phyloP scores from a whole-genome alignment of 2,797 vertebrate species.

The Rhinophrynus dorsalis region DNA sequence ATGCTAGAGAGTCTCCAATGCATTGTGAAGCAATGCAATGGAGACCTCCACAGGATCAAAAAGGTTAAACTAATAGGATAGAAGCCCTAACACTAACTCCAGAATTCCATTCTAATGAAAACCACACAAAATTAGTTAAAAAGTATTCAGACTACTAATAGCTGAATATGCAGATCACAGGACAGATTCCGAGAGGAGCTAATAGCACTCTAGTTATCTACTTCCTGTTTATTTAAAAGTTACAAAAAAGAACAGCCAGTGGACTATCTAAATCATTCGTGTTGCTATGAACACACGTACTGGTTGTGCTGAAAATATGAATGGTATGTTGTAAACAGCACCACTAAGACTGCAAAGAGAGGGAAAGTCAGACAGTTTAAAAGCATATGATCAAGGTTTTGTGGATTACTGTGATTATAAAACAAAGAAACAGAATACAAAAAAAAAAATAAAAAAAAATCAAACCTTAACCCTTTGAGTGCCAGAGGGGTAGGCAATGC shows the following conservation, averaged over 20 bases:
- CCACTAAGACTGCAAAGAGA: conserved; percentile 57
- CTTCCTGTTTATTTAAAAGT: conserved; percentile 67
- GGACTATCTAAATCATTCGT: conserved; percentile 54
- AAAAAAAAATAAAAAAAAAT: no score
- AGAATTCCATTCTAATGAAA: not conserved
- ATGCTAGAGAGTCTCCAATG: no score
- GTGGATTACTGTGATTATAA: no score
- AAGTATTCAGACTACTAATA: conserved; percentile 43
- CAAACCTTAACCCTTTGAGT: no score
- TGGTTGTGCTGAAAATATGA: conserved; percentile 54
- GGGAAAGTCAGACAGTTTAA: not conserved
- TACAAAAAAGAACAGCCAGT: conserved; percentile 57
- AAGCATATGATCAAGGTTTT: no score
- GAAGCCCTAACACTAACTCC: no score
- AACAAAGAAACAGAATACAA: no score
- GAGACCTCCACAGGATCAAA: no score
- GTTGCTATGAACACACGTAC: conserved; percentile 25
- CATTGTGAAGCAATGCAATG: no score
- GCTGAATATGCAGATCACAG: conserved; percentile 46
- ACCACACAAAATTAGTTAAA: not conserved
- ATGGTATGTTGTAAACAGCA: conserved; percentile 70
- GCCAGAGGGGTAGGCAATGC: no score
- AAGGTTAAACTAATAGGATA: no score
- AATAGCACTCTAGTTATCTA: conserved; percentile 57
- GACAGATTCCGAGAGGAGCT: conserved; percentile 48